Evolutionary conservation across 2,113 vertebrate species (phyloP), one percentile per base, ranked within the genome.

Genomic region (Pangasianodon hypophthalmus): DNA sequence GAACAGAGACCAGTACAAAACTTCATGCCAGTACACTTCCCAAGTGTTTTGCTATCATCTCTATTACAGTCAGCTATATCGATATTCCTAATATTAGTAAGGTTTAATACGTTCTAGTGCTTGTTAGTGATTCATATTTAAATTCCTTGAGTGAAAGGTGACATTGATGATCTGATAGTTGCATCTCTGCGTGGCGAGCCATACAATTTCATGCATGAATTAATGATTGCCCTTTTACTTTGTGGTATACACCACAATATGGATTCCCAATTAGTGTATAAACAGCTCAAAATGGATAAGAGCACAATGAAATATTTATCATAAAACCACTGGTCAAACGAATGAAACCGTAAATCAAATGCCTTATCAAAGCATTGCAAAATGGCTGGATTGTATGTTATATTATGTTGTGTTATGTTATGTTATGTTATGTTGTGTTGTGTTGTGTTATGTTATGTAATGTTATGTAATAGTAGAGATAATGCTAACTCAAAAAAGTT

Each of bases 161-260:
- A 69, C 54, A 13, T 16, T 84, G 56, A 46, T 85, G 44, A 88
- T 82, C 29, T 82, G 52, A 89, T 83, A 19, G 79, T 54, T 85
- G 48, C 69, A 81, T 86, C 67, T 79, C 85, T 79, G 75, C 60
- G 80, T 71, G 85, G 88, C 60, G 46, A 56, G 48, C 87, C 80
- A 84, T 91, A 88, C 85, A 64, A 84, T 92, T 95, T 95, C 93
- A 93, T 94, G 84, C 91, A 95, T 96, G 90, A 94, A 95, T 95
- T 94, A 96, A 96, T 95, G 90, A 95, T 96, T 93, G 85, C 92
- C 94, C 93, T 92, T 94, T 96, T 94, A 94, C 85, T 96, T 94
- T 95, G 94, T 94, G 94, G 94, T 86, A 87, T 80, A 56, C n/a
- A 90, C 94, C 91, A 92, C 91, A 91, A 91, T 88, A 92, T 92